phyloP scores from a whole-genome alignment of 2,113 vertebrate species.

The Buteo buteo region DNA sequence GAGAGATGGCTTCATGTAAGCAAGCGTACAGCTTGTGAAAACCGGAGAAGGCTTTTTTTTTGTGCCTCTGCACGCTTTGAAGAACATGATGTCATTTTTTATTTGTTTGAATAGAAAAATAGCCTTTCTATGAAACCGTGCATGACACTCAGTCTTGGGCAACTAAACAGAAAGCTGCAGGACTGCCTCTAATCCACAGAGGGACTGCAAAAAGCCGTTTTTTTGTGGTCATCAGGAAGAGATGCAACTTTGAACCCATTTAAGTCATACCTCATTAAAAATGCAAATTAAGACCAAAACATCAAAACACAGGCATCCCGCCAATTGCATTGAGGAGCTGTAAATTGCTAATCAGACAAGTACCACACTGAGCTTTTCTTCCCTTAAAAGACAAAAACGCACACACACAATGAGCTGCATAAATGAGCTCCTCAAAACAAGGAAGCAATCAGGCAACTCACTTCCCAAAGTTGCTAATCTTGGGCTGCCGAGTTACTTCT shows the following conservation, averaged over 20 bases:
- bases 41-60: neutral
- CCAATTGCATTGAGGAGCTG: neutral
- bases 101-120: neutral
- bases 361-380: slow-evolving; percentile 47
- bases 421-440: slow-evolving; percentile 52
- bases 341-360: slow-evolving; percentile 53
- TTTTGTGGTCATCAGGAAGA: neutral
- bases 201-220: neutral
- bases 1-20: neutral
- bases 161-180: neutral
- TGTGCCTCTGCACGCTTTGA: neutral
- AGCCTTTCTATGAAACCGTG: neutral
- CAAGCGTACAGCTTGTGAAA: neutral
- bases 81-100: neutral
- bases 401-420: neutral
- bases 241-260: neutral
- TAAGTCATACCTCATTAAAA: slow-evolving; percentile 35
- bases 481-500: neutral
- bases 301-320: slow-evolving; percentile 7
- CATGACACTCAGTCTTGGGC: neutral
- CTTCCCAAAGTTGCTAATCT: slow-evolving; percentile 29
- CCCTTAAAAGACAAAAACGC: slow-evolving; percentile 44
- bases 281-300: slow-evolving; percentile 34
- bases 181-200: neutral
- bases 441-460: slow-evolving; percentile 34